A percentile compares a stretch with the other conserved stretches of the same genome.
Conservation (phyloP, 1,140 invertebrate species). For the Zeugodacus cucurbitae region DNA sequence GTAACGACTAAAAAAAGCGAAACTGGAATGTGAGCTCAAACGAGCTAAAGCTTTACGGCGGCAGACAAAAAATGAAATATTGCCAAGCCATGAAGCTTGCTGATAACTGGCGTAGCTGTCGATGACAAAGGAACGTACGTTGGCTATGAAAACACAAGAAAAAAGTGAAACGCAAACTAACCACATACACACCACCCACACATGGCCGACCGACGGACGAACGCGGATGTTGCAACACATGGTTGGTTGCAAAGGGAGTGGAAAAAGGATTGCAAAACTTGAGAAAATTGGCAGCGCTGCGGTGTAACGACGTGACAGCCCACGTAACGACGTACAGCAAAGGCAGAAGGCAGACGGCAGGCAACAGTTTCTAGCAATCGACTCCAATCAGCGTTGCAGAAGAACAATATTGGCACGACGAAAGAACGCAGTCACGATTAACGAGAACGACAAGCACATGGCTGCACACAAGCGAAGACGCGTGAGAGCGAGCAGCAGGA, state of each 20-base stretch:
- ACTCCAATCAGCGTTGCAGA: conserved; percentile 24
- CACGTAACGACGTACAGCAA: background rate
- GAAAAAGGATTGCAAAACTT: background rate
- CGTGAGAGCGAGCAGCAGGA: background rate
- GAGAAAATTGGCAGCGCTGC: conserved; percentile 27
- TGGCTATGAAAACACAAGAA: background rate
- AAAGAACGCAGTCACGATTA: conserved; percentile 25
- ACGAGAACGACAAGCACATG: background rate
- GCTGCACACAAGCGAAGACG: background rate
- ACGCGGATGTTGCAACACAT: background rate
- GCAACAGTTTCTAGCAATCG: conserved; percentile 15
- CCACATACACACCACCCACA: conserved; percentile 5
- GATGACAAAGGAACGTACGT: conserved; percentile 24
- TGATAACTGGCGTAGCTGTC: conserved; percentile 6
- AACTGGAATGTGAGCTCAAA: conserved; percentile 3
- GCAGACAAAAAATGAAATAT: conserved; percentile 14
- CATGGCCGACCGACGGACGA: background rate
- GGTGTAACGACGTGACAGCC: background rate
- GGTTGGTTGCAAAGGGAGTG: too few species aligned
- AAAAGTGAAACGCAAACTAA: conserved; percentile 33
- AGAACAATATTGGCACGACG: conserved; percentile 25
- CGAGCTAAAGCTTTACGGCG: conserved; percentile 1
- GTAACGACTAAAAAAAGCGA: background rate
- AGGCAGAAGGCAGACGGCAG: background rate
- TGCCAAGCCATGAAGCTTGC: background rate